Percentiles rank a stretch among this genome's conserved stretches.
These are phyloP conservation scores for Quadriops clusia DNA, from an alignment of 2,888 invertebrate species.

Conservation along the genomic window DNA sequence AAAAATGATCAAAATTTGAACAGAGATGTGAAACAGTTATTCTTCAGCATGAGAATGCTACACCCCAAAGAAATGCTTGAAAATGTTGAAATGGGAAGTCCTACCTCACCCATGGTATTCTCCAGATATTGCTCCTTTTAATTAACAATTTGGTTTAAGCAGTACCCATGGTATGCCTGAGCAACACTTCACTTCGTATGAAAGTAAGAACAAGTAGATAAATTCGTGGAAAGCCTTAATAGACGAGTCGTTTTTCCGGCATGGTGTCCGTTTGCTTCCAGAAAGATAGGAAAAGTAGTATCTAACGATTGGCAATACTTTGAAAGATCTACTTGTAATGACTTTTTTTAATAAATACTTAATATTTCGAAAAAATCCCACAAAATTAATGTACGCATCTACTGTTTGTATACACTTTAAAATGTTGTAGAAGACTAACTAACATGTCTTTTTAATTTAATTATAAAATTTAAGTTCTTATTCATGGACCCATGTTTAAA, in stretches of 20 bases:
- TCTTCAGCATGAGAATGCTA: conserved; percentile 14
- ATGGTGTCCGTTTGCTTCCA: conserved; percentile 14
- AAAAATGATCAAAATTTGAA: background rate
- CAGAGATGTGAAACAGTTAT: conserved; percentile 9
- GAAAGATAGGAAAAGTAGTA: conserved; percentile 16
- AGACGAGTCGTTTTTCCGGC: conserved; percentile 5
- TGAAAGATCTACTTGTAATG: too few species aligned
- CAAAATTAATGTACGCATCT: too few species aligned
- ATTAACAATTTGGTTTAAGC: conserved; percentile 18
- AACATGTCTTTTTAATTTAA: too few species aligned
- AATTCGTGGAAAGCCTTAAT: background rate
- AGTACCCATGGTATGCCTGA: conserved; percentile 10
- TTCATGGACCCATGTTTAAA: too few species aligned
- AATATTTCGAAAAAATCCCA: too few species aligned
- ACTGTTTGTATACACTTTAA: too few species aligned
- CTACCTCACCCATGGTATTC: conserved; percentile 16
- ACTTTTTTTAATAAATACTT: too few species aligned
- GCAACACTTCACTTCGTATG: background rate
- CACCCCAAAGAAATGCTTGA: too few species aligned
- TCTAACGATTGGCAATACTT: conserved; percentile 18
- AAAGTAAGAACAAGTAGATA: background rate
- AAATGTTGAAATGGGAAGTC: conserved; percentile 18
- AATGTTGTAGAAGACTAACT: too few species aligned
- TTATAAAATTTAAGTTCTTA: too few species aligned
- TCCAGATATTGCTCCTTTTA: conserved; percentile 16